These are phyloP conservation scores for Acleris sparsana DNA, from an alignment of 2,888 invertebrate species.

Conservation along the genomic window DNA sequence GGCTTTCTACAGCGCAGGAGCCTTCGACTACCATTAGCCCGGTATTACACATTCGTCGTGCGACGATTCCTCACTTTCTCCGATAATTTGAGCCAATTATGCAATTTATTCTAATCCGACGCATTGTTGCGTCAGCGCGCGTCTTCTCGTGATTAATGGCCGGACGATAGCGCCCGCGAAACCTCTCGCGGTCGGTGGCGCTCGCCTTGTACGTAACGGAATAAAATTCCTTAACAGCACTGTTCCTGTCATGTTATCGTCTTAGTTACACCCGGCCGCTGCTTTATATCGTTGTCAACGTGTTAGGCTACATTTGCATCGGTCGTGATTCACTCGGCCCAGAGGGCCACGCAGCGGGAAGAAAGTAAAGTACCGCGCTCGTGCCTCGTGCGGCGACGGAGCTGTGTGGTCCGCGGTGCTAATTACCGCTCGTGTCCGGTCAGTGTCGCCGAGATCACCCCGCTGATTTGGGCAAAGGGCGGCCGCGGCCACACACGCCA, in stretches of 20 bases:
- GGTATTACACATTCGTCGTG: constrained; percentile 64
- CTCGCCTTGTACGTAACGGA: constrained; percentile 58
- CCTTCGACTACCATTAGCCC: constrained; percentile 67
- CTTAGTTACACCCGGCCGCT: constrained; percentile 59
- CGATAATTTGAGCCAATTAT: constrained; percentile 72
- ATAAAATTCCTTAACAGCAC: constrained; percentile 62
- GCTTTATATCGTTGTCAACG: constrained; percentile 63
- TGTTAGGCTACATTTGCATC: constrained; percentile 36
- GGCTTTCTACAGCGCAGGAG: constrained; percentile 66
- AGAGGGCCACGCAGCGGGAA: constrained; percentile 50
- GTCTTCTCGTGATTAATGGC: constrained; percentile 48
- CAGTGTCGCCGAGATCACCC: constrained; percentile 66
- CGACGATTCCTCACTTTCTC: constrained; percentile 76
- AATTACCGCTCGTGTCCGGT: constrained; percentile 59
- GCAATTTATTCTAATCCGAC: constrained; percentile 61
- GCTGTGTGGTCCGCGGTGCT: constrained; percentile 68
- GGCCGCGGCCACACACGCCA: constrained; percentile 52
- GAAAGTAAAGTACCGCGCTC: constrained; percentile 57
- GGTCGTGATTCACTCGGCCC: constrained; percentile 65
- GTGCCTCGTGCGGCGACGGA: constrained; percentile 31
- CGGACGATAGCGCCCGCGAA: constrained; percentile 40
- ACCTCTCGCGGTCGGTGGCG: constrained; percentile 39
- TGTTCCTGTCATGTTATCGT: constrained; percentile 70
- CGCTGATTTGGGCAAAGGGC: constrained; percentile 61
- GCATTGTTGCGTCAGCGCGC: constrained; percentile 47